Evolutionary conservation across 2,797 vertebrate species (phyloP), one percentile per base, ranked within the genome.

Genomic region (Hypotaenidia philippensis): DNA sequence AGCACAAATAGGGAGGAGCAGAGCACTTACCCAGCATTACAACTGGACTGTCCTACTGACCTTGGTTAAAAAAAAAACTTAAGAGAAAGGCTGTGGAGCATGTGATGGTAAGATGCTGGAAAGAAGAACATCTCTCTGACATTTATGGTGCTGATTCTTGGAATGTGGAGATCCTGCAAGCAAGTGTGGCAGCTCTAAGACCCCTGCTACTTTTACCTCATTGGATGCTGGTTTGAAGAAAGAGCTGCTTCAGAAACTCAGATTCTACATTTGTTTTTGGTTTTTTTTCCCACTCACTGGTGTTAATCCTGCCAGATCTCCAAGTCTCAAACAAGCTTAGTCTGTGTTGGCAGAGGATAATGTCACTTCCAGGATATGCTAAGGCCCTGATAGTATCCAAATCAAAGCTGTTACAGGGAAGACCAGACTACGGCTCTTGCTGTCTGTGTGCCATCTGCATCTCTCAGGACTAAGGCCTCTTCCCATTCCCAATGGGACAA

Each of bases 391-490:
- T 75, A 93, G 71, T 79, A 94, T 78, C 89, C 91, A 83, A 81
- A 84, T 94, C 57, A 83, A 95, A 95, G 74, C 72, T 77, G 59
- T 93, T 86, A 77, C 38, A 61, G 80, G 93, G 94, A 95, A 94
- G 92, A 85, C 72, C 27, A 27, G 74, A 88, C 77, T 83, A 64
- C 2, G 31, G 74, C 85, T 95, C 50, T 94, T 93, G 83, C 94
- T 94, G 72, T 81, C 71, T 91, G 81, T 82, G 90, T 96, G 70
- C 94, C 87, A 76, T 94, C 85, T 92, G 90, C 93, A 85, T 94
- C 89, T 95, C 96, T 97, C 97, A 96, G 95, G 96, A 94, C 95
- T 95, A 89, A 95, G 96, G 86, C 92, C 93, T 95, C 95, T 96
- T 97, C 87, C 91, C 45, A 44, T 89, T 93, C 83, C 77, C 65